These are phyloP conservation scores for Trachelus troglodyta DNA, from an alignment of 2,888 invertebrate genomes.

Conservation along the genomic window DNA sequence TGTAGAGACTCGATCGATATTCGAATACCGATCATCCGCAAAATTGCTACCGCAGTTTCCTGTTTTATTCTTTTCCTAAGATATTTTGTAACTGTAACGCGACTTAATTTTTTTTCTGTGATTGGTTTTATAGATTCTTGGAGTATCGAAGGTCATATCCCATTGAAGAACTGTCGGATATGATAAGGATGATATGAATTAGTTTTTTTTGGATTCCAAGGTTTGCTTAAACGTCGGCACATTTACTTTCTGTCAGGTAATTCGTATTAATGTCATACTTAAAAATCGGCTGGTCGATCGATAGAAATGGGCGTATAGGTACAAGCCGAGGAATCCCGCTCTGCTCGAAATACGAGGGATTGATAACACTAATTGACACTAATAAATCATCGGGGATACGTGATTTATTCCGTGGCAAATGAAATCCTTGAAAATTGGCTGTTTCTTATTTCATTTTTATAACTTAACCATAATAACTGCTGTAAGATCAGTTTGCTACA, in stretches of 20 bases:
- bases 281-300: too few species aligned
- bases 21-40: background rate
- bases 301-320: too few species aligned
- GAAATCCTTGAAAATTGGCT: background rate
- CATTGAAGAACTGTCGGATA: background rate
- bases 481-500: background rate
- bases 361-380: background rate
- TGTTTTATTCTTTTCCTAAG: background rate
- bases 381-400: background rate
- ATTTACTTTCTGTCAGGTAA: background rate
- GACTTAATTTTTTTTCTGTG: background rate
- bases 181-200: background rate
- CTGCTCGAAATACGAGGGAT: background rate
- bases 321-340: background rate
- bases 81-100: background rate
- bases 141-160: background rate
- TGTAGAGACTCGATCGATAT: background rate
- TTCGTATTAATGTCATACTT: too few species aligned
- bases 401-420: background rate
- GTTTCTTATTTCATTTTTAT: background rate
- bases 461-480: background rate
- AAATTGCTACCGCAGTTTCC: background rate
- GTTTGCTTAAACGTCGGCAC: background rate
- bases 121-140: background rate
- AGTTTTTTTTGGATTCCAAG: background rate